Evolutionary conservation across 2,113 vertebrate genomes (phyloP), one percentile per base, ranked within the genome.

Genomic region (Scortum barcoo): DNA sequence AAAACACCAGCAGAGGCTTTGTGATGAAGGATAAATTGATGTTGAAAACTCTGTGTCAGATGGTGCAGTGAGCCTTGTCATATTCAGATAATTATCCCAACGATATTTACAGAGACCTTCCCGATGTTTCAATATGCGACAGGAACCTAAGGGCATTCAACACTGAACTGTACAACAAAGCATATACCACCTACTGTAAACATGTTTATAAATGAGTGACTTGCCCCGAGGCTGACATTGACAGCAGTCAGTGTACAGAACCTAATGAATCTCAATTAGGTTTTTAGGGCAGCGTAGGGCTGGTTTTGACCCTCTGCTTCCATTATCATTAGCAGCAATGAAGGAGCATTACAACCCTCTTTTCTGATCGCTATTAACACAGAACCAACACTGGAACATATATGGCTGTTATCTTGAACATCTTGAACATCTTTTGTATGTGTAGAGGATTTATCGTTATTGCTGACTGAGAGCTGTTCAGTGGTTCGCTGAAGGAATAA

Each of bases 81-180:
- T 51, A 78, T 80, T 85, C 85, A 83, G 82, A 90, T 74, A 88
- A 86, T 91, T 84, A 88, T 58, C 30, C 65, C 48, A 60, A 80
- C 74, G 84, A 60, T 81, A 69, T 90, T 83, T 57, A 86, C 77
- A 70, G 33, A 76, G 70, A 77, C 24, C 57, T 71, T 72, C 57
- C 24, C 12, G 38, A 40, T 24, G 44, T 9, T 3, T 62, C 33
- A 36, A 6, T 36, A 36, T 36, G 33, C 33, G 33, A 46, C 63
- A 81, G 70, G 70, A 81, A 80, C 84, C 69, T 40, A 14, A 54
- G 79, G 87, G 77, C 84, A 79, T 76, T 56, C 1, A 19, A 72
- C 61, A 81, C 26, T 44, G 57, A 84, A 66, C 66, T 86, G 67
- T 48, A 72, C 20, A 84, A 90, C 73, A 86, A 84, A 89, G 80